Conservation (phyloP, 2,113 vertebrate species). For the Phylloscopus trochilus region DNA sequence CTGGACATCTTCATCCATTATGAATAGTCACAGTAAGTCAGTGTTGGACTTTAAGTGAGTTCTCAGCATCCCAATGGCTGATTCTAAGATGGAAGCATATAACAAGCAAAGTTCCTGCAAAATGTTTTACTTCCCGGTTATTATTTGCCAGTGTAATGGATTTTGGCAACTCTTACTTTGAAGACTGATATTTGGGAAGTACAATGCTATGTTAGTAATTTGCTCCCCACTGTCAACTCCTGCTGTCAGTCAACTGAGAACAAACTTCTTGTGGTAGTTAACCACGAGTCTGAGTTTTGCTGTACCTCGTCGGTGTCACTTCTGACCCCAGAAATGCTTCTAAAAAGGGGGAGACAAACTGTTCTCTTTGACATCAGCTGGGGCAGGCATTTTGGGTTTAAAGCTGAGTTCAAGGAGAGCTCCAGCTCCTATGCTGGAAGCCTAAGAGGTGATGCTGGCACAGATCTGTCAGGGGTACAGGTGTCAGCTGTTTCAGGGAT, state of each 20-base stretch:
- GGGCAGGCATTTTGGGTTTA: accelerated
- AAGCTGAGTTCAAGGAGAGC: neutral
- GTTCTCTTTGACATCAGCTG: neutral
- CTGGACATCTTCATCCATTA: neutral
- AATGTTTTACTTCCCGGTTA: accelerated
- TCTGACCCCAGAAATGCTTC: neutral
- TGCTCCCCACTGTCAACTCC: neutral
- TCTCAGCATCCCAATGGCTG: neutral
- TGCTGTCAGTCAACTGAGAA: neutral
- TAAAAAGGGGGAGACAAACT: neutral
- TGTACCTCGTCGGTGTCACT: accelerated
- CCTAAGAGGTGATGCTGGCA: neutral
- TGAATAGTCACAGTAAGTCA: neutral
- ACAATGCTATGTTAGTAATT: neutral
- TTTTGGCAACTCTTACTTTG: neutral
- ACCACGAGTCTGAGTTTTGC: neutral
- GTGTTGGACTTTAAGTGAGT: neutral
- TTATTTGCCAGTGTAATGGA: neutral
- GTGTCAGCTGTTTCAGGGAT: neutral
- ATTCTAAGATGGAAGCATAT: neutral
- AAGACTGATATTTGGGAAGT: neutral
- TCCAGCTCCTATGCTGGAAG: neutral
- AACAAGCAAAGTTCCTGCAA: neutral
- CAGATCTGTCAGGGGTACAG: neutral
- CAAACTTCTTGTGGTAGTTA: neutral